Conservation (phyloP, 2,797 vertebrate genomes). For the Pseudomugil gertrudae region DNA sequence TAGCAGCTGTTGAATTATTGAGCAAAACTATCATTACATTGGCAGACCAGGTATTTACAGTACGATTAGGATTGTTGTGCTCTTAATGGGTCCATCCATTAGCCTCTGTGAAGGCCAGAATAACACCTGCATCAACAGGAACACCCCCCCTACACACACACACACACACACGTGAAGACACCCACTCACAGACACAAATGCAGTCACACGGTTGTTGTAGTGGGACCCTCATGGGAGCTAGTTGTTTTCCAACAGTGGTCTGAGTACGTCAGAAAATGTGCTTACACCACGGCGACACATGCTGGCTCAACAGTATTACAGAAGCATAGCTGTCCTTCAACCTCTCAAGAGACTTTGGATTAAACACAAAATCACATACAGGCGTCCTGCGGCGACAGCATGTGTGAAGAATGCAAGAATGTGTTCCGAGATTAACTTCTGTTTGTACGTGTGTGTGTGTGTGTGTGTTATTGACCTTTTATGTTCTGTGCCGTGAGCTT, state of each 20-base stretch:
- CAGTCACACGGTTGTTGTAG: slow-evolving; percentile 39
- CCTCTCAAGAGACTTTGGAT: slow-evolving; percentile 64
- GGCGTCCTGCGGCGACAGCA: slow-evolving; percentile 40
- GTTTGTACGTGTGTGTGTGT: slow-evolving; percentile 35
- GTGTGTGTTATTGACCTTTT: slow-evolving; percentile 39
- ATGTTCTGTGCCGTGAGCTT: slow-evolving; percentile 24
- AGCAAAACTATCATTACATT: slow-evolving; percentile 67
- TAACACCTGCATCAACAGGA: slow-evolving; percentile 76
- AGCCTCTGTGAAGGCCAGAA: slow-evolving; percentile 60
- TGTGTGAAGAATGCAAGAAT: slow-evolving; percentile 53
- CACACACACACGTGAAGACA: slow-evolving; percentile 18
- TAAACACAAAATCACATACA: slow-evolving; percentile 63
- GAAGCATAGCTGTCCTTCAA: slow-evolving; percentile 72
- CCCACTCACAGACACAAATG: slow-evolving; percentile 29
- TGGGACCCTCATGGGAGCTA: slow-evolving; percentile 57
- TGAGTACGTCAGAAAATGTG: slow-evolving; percentile 76
- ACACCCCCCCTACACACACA: slow-evolving; percentile 11
- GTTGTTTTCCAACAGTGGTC: slow-evolving; percentile 74
- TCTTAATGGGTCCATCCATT: slow-evolving; percentile 70
- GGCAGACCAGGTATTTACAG: slow-evolving; percentile 72
- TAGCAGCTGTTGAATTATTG: slow-evolving; percentile 77
- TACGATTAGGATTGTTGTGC: slow-evolving; percentile 68
- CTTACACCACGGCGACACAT: slow-evolving; percentile 76
- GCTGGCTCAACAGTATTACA: slow-evolving; percentile 80
- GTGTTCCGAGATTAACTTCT: slow-evolving; percentile 32